Evolutionary conservation across 2,113 vertebrate genomes (phyloP).

Genomic region (Nesogale talazaci): DNA sequence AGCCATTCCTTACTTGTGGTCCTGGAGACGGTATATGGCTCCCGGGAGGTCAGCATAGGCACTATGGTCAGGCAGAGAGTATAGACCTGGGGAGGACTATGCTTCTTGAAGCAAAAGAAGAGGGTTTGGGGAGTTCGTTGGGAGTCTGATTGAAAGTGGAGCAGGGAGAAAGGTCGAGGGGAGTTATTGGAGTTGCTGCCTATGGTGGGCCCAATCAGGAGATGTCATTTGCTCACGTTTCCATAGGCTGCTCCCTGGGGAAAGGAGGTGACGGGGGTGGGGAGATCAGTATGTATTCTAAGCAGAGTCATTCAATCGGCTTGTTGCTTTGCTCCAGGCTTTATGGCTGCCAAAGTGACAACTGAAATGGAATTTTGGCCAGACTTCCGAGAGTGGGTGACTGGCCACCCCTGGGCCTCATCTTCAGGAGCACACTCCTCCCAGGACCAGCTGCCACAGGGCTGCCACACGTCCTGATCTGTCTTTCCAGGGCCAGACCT

Average conservation of each 20-base stretch:
- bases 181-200: not conserved
- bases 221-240: not conserved
- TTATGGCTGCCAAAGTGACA: not conserved
- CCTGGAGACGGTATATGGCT: not conserved
- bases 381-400: not conserved
- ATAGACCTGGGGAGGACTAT: not conserved
- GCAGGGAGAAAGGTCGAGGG: not conserved
- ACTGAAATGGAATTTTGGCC: not conserved
- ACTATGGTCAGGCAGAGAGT: not conserved
- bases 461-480: not conserved
- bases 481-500: not conserved
- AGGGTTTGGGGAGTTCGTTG: not conserved
- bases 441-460: not conserved
- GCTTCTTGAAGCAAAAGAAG: not conserved
- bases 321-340: not conserved
- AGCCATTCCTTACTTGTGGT: not conserved
- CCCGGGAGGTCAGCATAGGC: not conserved
- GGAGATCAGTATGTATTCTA: not conserved
- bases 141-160: not conserved
- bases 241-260: not conserved
- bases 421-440: not conserved
- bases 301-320: not conserved
- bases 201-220: not conserved
- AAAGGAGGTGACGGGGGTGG: too few species aligned
- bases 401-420: accelerated